Evolutionary conservation across 2,797 vertebrate species (phyloP).

Genomic region (Hippopotamyrus pictus): DNA sequence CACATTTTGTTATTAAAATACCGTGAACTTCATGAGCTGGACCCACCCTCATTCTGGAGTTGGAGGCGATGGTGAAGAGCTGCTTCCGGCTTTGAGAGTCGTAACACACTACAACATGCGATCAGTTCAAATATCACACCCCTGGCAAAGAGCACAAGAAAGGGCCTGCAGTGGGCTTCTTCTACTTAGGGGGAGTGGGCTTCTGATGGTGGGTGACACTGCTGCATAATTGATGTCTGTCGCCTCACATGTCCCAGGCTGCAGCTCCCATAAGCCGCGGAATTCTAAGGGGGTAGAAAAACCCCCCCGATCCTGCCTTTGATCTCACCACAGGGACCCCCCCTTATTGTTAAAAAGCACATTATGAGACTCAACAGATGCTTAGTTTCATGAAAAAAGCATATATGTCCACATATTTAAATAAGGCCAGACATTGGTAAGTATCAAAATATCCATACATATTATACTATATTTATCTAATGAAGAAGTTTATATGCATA

Average conservation of each 20-base stretch:
- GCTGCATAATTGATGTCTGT: constrained; percentile 49
- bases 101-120: background rate
- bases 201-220: background rate
- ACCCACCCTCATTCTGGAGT: background rate
- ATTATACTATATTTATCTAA: background rate
- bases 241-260: constrained; percentile 33
- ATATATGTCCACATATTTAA: constrained; percentile 5
- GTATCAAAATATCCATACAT: background rate
- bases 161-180: background rate
- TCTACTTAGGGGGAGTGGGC: background rate
- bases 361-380: background rate
- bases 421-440: background rate
- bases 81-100: background rate
- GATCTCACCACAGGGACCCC: constrained; percentile 2
- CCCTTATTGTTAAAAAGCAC: constrained; percentile 16
- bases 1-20: background rate
- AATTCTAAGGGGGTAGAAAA: constrained; percentile 19
- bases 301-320: constrained; percentile 8
- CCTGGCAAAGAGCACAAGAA: background rate
- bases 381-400: background rate
- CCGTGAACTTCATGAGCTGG: background rate
- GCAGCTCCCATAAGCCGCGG: constrained; percentile 32
- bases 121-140: background rate
- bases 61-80: background rate
- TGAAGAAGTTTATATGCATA: background rate